Evolutionary conservation across 1,140 invertebrate genomes (phyloP), one percentile per base, ranked within the genome.

Genomic region (Zelostemma sp.): DNA sequence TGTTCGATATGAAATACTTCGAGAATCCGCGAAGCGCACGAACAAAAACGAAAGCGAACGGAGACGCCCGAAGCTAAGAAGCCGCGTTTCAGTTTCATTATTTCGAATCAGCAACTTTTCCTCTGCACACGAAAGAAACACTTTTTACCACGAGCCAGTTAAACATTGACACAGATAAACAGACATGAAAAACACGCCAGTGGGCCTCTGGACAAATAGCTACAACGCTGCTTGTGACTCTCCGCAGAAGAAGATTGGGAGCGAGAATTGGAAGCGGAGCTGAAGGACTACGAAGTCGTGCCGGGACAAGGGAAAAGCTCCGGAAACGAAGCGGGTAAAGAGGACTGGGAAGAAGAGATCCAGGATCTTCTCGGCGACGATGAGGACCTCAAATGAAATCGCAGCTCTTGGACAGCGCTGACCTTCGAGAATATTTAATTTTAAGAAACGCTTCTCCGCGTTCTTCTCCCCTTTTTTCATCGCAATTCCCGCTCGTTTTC

Each of bases 281-380:
- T 97, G 65, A 93, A 95, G 85, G 95, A 97, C 80, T 97, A 94
- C 83, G 95, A 97, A 82, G 92, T 97, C 55, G 93, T 96, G 14
- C 77, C 82, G 4, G 79, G 76, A 25, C 77, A 76, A 40, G 65
- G 63, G 48, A 77, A 77, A 62, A 69, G 25, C 56, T 28, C 21
- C 18, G 57, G 56, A 60, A 56, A 17, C 45, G 40, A 66, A 15
- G 28, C 60, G 12, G 77, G 83, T 56, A 84, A 85, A 48, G 88
- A 88, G 54, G 88, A 89, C 63, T 87, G 88, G 83, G 88, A 89
- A 74, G 80, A 86, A 55, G 86, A 87, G 68, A 87, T 88, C 68
- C 86, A 89, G 67, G 87, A 90, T 60, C 85, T 90, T 67, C 81
- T 90, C 58, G 85, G 87, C 56, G 83, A 85, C 16, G 86, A 86